Evolutionary conservation across 2,888 invertebrate genomes (phyloP).

Genomic region (Uropetala carovei): DNA sequence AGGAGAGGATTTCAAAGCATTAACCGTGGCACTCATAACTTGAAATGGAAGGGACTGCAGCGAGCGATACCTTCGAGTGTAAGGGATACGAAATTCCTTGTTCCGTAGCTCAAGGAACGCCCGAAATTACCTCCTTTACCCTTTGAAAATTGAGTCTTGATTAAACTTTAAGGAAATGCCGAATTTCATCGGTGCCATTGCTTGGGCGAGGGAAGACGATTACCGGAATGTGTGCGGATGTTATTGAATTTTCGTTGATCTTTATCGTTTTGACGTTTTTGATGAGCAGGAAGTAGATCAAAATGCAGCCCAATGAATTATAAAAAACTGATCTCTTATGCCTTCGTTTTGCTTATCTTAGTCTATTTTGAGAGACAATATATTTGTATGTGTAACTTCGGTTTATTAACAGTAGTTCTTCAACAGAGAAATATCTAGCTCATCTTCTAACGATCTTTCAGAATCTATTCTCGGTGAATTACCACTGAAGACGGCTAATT

Average conservation of each 20-base stretch:
- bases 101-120: neutral
- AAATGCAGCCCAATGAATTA: too few species aligned
- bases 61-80: neutral
- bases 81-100: neutral
- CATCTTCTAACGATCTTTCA: too few species aligned
- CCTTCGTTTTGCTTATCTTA: too few species aligned
- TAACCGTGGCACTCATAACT: slow-evolving; percentile 5
- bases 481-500: too few species aligned
- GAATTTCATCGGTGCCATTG: neutral
- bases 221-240: neutral
- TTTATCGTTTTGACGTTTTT: too few species aligned
- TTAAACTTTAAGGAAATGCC: neutral
- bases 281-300: too few species aligned
- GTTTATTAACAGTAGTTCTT: too few species aligned
- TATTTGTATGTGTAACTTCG: too few species aligned
- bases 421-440: too few species aligned
- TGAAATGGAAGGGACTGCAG: slow-evolving; percentile 9
- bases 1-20: neutral
- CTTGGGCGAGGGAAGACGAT: neutral
- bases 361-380: too few species aligned
- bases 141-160: neutral
- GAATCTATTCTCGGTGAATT: too few species aligned
- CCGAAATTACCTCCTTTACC: neutral
- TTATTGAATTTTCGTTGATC: neutral
- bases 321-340: too few species aligned